Evolutionary conservation across 92 coral and sea anemone genomes (phyloP).

Genomic region (Galaxea fascicularis): DNA sequence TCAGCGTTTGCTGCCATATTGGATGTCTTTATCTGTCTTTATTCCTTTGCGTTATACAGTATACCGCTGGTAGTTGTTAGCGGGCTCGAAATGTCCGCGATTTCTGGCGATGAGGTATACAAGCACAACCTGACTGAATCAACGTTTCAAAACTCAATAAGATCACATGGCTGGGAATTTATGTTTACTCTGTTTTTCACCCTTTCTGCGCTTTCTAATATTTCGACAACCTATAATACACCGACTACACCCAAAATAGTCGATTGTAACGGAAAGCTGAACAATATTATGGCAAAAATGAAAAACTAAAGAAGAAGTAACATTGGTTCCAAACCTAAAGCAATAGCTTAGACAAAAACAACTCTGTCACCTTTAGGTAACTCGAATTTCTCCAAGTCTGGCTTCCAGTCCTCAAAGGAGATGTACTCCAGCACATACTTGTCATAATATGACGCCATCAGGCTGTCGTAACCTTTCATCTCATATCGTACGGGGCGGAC

Average conservation of each 20-base stretch:
- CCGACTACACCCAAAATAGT: not conserved
- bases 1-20: too few relatives aligned
- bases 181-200: not conserved
- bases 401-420: constrained; percentile 97
- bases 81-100: too few relatives aligned
- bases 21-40: too few relatives aligned
- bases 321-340: too few relatives aligned
- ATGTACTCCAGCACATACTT: constrained; percentile 89
- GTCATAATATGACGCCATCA: constrained; percentile 93
- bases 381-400: constrained; percentile 81
- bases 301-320: not conserved
- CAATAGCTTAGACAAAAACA: not conserved
- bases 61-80: too few relatives aligned
- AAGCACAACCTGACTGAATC: too few relatives aligned
- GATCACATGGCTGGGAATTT: too few relatives aligned
- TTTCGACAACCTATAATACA: not conserved
- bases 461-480: constrained; percentile 97
- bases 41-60: too few relatives aligned
- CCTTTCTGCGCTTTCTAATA: not conserved
- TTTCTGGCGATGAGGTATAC: too few relatives aligned
- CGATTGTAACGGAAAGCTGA: not conserved
- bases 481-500: constrained; percentile 94
- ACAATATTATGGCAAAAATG: not conserved
- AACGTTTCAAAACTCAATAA: too few relatives aligned
- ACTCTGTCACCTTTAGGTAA: constrained; percentile 89